phyloP scores from a whole-genome alignment of 2,113 vertebrate species.

The Leptobrachium ailaonicum region DNA sequence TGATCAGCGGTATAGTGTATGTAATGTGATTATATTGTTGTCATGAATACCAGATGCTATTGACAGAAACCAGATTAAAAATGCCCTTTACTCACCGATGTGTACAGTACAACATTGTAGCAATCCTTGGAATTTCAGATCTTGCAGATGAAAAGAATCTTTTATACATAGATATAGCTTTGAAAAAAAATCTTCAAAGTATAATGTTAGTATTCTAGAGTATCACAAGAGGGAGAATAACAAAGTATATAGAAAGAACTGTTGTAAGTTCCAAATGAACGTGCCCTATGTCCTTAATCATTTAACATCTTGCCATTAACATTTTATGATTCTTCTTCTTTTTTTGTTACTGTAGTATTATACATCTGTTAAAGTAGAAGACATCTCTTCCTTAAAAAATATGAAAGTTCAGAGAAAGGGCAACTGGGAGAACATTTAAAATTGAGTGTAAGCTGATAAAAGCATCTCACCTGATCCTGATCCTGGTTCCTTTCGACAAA shows the following conservation, averaged over 20 bases:
- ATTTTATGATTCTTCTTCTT: too few species aligned
- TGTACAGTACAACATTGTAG: constrained; percentile 27
- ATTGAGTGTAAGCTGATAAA: too few species aligned
- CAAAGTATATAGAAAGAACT: constrained; percentile 19
- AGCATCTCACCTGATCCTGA: too few species aligned
- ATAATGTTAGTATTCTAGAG: constrained; percentile 24
- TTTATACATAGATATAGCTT: constrained; percentile 46
- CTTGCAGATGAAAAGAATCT: constrained; percentile 40
- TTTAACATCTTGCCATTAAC: too few species aligned
- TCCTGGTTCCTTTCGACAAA: too few species aligned
- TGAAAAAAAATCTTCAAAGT: constrained; percentile 48
- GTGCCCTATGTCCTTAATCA: background rate
- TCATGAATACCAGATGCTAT: constrained; percentile 28
- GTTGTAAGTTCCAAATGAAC: constrained; percentile 6
- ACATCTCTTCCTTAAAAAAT: too few species aligned
- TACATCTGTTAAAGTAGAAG: background rate
- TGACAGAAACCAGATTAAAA: constrained; percentile 37
- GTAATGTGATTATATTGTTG: constrained; percentile 16
- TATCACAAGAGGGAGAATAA: constrained; percentile 19
- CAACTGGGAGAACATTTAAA: too few species aligned
- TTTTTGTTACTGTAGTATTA: too few species aligned
- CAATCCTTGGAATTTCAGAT: constrained; percentile 41
- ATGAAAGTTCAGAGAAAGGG: too few species aligned
- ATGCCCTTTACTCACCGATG: constrained; percentile 38
- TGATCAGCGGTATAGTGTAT: background rate